Conservation (phyloP, 64 coral and sea anemone species). For the Trachythela sp. region DNA sequence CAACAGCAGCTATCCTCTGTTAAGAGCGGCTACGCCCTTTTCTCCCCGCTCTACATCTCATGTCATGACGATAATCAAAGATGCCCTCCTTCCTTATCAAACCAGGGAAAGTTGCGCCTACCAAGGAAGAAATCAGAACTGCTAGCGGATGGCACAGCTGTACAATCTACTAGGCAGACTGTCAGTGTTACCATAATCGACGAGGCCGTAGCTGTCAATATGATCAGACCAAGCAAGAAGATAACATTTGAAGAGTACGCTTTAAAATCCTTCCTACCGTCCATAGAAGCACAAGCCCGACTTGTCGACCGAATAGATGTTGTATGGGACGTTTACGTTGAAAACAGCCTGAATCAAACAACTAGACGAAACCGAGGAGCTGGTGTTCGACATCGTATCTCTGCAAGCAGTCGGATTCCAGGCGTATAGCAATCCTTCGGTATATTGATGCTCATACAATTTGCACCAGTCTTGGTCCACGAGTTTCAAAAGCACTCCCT, state of each 20-base stretch:
- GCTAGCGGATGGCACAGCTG: neutral
- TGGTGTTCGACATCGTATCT: conserved; percentile 35
- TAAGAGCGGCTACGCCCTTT: conserved; percentile 11
- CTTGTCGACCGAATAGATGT: conserved; percentile 45
- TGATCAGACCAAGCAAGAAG: conserved; percentile 36
- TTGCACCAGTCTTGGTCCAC: neutral
- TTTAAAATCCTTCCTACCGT: conserved; percentile 42
- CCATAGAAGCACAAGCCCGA: conserved; percentile 45
- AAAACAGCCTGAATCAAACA: conserved; percentile 52
- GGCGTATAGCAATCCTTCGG: neutral
- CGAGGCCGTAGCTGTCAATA: conserved; percentile 48
- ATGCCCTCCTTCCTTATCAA: conserved; percentile 32
- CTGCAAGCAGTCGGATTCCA: conserved; percentile 38
- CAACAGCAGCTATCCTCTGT: neutral
- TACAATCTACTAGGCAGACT: too few relatives aligned
- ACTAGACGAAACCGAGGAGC: conserved; percentile 53
- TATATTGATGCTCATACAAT: neutral
- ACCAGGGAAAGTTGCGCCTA: conserved; percentile 38
- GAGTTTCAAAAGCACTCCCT: neutral
- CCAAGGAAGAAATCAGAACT: conserved; percentile 59
- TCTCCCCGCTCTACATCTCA: neutral
- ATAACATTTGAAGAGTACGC: conserved; percentile 55
- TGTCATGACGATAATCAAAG: conserved; percentile 39
- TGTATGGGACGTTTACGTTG: conserved; percentile 51
- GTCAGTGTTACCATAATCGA: conserved; percentile 42